Percentiles rank a stretch among this genome's conserved stretches.
Conservation (phyloP, 2,113 vertebrate species). For the Mobula birostris region DNA sequence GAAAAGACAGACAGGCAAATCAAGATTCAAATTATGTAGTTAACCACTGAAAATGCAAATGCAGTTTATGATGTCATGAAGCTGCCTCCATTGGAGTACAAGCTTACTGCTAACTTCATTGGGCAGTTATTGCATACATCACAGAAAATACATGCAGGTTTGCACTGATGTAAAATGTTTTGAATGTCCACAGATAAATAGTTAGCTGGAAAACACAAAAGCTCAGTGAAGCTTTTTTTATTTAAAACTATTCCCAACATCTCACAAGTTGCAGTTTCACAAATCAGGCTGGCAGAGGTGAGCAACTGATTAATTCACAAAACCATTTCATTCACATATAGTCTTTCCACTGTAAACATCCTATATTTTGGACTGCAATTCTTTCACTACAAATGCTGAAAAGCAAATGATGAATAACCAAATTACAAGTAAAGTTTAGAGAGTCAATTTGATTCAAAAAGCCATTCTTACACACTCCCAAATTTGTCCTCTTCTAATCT, state of each 20-base stretch:
- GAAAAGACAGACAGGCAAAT: neutral
- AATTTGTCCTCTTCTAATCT: neutral
- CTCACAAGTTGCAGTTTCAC: neutral
- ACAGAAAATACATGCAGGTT: neutral
- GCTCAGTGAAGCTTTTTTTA: neutral
- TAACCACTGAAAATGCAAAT: neutral
- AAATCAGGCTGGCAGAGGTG: neutral
- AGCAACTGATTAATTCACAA: neutral
- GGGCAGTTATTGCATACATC: constrained; percentile 19
- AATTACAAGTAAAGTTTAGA: neutral
- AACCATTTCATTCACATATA: neutral
- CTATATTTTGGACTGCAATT: neutral
- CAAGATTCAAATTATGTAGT: neutral
- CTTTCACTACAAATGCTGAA: neutral
- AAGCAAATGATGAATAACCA: neutral
- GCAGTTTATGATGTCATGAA: constrained; percentile 26
- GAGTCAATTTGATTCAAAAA: neutral
- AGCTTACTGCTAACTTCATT: neutral
- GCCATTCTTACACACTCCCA: neutral
- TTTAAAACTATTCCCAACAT: neutral
- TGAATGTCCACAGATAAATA: neutral
- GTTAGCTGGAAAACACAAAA: neutral
- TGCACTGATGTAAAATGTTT: neutral
- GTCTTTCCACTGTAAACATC: neutral
- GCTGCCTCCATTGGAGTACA: neutral